A percentile compares a stretch with the other conserved stretches of the same genome.
Conservation (phyloP, 2,888 invertebrate species). For the Microplitis deprimator region DNA sequence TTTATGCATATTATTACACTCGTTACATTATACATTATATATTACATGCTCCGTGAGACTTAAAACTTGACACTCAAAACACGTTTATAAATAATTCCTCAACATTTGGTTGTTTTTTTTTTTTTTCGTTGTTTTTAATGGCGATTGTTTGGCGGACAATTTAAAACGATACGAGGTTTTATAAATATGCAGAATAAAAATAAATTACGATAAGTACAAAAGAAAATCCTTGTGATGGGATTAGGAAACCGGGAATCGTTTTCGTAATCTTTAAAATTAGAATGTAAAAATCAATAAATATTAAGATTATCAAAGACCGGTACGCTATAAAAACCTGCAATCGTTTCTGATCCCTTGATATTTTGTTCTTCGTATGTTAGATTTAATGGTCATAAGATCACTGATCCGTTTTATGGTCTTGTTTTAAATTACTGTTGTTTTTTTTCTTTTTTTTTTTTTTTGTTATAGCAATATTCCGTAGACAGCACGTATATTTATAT, state of each 20-base stretch:
- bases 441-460: background rate
- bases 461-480: conserved; percentile 6
- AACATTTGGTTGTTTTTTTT: background rate
- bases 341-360: conserved; percentile 41
- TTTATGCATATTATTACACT: background rate
- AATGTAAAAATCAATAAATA: conserved; percentile 62
- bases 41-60: background rate
- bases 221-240: conserved; percentile 16
- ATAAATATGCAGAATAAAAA: background rate
- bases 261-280: conserved; percentile 50
- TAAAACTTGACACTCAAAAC: background rate
- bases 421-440: conserved; percentile 55
- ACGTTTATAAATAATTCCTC: background rate
- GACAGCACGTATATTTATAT: too few relatives aligned
- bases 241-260: conserved; percentile 11
- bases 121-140: background rate
- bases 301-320: conserved; percentile 59
- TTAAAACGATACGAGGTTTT: background rate
- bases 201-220: background rate
- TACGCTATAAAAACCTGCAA: conserved; percentile 52
- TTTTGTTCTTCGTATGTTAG: conserved; percentile 31
- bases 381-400: conserved; percentile 22
- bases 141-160: background rate
- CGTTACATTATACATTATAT: background rate
- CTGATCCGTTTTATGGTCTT: conserved; percentile 56